Evolutionary conservation across 2,113 vertebrate genomes (phyloP).

Genomic region (Myrmecobius fasciatus): DNA sequence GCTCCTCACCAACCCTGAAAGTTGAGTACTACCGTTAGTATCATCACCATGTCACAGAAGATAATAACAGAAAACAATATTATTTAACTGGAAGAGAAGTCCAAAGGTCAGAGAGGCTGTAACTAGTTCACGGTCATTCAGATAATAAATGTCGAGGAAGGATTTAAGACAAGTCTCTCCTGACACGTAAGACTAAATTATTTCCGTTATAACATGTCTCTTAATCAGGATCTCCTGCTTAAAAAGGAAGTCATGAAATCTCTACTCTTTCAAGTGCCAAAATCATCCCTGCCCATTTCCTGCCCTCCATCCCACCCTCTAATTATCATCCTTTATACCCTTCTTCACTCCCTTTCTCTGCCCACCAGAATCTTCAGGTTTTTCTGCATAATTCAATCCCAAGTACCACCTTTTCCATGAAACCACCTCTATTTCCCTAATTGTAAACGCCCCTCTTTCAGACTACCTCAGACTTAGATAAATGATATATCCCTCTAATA

Average conservation of each 20-base stretch:
- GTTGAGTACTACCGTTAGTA: neutral
- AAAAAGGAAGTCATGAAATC: neutral
- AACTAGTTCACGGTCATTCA: neutral
- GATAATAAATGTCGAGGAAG: neutral
- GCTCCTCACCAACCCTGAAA: neutral
- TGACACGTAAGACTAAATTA: neutral
- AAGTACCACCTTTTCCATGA: neutral
- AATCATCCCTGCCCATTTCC: neutral
- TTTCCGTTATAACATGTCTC: neutral
- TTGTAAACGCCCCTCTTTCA: neutral
- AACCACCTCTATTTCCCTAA: neutral
- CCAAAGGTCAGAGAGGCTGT: neutral
- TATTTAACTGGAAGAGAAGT: neutral
- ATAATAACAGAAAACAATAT: neutral
- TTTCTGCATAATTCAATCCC: neutral
- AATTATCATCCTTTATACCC: neutral
- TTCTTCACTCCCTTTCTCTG: neutral
- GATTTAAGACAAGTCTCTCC: no score
- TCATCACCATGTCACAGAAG: neutral
- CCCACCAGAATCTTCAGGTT: neutral
- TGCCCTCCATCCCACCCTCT: neutral
- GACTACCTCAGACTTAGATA: neutral
- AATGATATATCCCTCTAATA: neutral
- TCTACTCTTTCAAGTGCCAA: neutral
- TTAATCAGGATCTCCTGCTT: neutral